A percentile compares a stretch with the other conserved stretches of the same genome.
These are phyloP conservation scores for Rhinophrynus dorsalis DNA, from an alignment of 2,797 vertebrate species.

Conservation along the genomic window DNA sequence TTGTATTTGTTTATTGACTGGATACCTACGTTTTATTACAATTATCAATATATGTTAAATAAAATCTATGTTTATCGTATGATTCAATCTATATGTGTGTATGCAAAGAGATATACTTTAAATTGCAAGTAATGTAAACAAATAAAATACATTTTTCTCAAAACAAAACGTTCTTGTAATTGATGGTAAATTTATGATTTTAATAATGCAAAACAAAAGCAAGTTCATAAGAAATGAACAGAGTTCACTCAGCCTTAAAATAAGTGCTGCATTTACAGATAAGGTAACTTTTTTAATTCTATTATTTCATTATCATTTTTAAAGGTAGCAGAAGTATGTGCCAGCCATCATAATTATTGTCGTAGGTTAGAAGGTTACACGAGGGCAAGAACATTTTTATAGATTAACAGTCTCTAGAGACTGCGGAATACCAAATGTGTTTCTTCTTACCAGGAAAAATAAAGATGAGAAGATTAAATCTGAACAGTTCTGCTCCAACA, in stretches of 20 bases:
- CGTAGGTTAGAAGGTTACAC: conserved; percentile 53
- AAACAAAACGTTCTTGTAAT: conserved; percentile 16
- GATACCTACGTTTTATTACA: no score
- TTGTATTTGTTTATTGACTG: no score
- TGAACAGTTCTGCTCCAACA: conserved; percentile 42
- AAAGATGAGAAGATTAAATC: conserved; percentile 50
- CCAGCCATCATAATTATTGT: conserved; percentile 59
- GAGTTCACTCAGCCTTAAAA: conserved; percentile 49
- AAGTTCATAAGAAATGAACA: conserved; percentile 28
- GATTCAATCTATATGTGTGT: no score
- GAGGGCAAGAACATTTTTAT: conserved; percentile 59
- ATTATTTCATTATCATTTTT: conserved; percentile 57
- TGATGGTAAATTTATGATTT: conserved; percentile 27
- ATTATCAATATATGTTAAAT: no score
- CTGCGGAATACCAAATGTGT: conserved; percentile 46
- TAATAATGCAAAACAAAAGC: conserved; percentile 22
- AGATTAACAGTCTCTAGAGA: conserved; percentile 61
- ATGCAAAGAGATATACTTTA: no score
- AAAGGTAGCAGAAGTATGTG: conserved; percentile 44
- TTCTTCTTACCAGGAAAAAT: conserved; percentile 38
- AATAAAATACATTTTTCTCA: conserved; percentile 16
- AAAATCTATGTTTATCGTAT: no score
- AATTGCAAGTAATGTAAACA: not conserved
- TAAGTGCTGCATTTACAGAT: conserved; percentile 55
- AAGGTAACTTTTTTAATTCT: conserved; percentile 58